Percentiles rank a stretch among this genome's conserved stretches.
These are phyloP conservation scores for Osmerus eperlanus DNA, from an alignment of 2,113 vertebrate species.

Conservation along the genomic window DNA sequence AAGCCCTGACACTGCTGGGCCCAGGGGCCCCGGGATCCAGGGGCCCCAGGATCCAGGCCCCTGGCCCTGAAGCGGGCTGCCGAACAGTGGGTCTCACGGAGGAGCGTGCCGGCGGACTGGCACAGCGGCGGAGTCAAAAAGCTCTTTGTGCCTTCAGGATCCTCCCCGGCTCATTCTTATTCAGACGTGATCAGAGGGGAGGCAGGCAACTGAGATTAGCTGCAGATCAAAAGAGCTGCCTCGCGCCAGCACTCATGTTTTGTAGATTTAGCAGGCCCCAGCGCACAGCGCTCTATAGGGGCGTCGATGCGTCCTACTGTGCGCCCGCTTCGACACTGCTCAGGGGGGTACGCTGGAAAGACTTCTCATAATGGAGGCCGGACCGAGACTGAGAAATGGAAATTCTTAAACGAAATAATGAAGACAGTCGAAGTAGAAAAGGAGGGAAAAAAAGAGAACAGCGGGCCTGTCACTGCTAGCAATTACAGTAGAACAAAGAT, in stretches of 20 bases:
- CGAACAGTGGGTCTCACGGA: not conserved
- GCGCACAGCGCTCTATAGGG: slow-evolving; percentile 50
- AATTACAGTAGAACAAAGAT: slow-evolving; percentile 46
- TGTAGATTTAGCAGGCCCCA: slow-evolving; percentile 66
- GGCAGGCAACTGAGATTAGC: slow-evolving; percentile 76
- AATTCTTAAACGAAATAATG: slow-evolving; percentile 56
- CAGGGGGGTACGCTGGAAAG: slow-evolving; percentile 43
- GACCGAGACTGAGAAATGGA: slow-evolving; percentile 41
- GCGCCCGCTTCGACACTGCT: slow-evolving; percentile 56
- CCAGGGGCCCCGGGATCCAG: slow-evolving; percentile 32
- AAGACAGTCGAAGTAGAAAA: slow-evolving; percentile 41
- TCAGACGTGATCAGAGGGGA: slow-evolving; percentile 76
- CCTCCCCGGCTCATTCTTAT: slow-evolving; percentile 72
- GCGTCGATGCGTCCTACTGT: slow-evolving; percentile 57
- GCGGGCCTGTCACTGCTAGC: slow-evolving; percentile 45
- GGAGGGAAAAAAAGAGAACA: too few relatives aligned
- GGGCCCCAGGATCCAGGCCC: slow-evolving; percentile 25
- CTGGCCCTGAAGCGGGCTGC: too few relatives aligned
- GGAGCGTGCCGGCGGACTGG: slow-evolving; percentile 31
- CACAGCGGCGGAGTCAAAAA: slow-evolving; percentile 60
- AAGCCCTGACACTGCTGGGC: slow-evolving; percentile 39
- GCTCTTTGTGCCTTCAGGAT: slow-evolving; percentile 72
- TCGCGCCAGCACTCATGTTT: slow-evolving; percentile 67
- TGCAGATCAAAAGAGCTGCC: slow-evolving; percentile 72
- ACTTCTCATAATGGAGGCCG: slow-evolving; percentile 44